Percentiles rank a stretch among this genome's conserved stretches.
Conservation (phyloP, 1,140 invertebrate species). For the Drosophila mauritiana region DNA sequence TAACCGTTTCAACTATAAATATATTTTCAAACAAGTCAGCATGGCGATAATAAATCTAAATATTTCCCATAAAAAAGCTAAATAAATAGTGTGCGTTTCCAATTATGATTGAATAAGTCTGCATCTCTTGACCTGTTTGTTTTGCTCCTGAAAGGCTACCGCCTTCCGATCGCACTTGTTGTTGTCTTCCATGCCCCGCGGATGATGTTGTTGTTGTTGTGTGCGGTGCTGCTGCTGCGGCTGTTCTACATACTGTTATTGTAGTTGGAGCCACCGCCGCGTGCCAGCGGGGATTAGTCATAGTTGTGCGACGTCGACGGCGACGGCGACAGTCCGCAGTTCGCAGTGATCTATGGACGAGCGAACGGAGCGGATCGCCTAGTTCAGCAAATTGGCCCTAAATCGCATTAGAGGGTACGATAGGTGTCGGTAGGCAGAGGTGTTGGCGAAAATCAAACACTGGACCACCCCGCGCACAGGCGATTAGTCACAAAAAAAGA, state of each 20-base stretch:
- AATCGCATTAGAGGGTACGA: slow-evolving; percentile 12
- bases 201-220: slow-evolving; percentile 29
- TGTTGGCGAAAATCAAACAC: slow-evolving; percentile 65
- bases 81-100: background rate
- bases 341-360: slow-evolving; percentile 71
- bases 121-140: background rate
- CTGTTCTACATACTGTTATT: slow-evolving; percentile 79
- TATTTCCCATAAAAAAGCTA: background rate
- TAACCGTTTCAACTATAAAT: too few relatives aligned
- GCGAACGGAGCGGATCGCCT: slow-evolving; percentile 54
- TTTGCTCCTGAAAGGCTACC: slow-evolving; percentile 31
- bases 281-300: slow-evolving; percentile 73
- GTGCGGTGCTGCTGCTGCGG: slow-evolving; percentile 32
- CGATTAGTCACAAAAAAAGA: slow-evolving; percentile 70
- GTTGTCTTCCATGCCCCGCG: slow-evolving; percentile 8
- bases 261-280: slow-evolving; percentile 73
- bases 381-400: slow-evolving; percentile 42
- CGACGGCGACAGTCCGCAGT: slow-evolving; percentile 33
- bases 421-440: slow-evolving; percentile 16
- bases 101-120: background rate
- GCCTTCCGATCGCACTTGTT: slow-evolving; percentile 53
- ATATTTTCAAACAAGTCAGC: too few relatives aligned
- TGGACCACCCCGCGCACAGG: slow-evolving; percentile 68
- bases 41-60: too few relatives aligned
- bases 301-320: slow-evolving; percentile 41